Percentiles rank a stretch among this genome's conserved stretches.
Evolutionary conservation across 1,140 invertebrate species (phyloP).

Genomic region (Patella vulgata): DNA sequence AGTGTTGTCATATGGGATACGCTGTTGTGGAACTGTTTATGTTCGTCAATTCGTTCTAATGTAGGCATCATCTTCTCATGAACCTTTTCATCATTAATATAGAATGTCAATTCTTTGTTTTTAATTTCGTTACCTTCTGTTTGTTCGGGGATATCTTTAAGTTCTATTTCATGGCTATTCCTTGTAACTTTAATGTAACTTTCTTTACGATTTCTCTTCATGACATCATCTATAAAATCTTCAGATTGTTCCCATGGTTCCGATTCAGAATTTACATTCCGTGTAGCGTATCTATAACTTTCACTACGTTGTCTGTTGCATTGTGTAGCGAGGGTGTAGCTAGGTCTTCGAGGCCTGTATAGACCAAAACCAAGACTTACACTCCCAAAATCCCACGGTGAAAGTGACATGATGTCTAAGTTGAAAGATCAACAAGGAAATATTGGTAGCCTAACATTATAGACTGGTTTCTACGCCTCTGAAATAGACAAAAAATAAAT

Average conservation of each 20-base stretch:
- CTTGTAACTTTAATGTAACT: slow-evolving; percentile 55
- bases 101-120: no score
- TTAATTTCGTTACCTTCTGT: not conserved
- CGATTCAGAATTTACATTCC: slow-evolving; percentile 22
- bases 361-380: slow-evolving; percentile 61
- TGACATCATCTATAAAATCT: slow-evolving; percentile 60
- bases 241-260: slow-evolving; percentile 19
- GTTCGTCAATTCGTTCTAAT: not conserved
- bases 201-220: slow-evolving; percentile 54
- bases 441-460: no score
- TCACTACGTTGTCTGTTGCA: slow-evolving; percentile 54
- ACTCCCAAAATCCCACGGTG: slow-evolving; percentile 58
- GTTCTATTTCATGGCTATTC: slow-evolving; percentile 24
- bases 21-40: not conserved
- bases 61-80: not conserved
- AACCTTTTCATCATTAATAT: no score
- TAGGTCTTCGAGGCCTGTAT: slow-evolving; percentile 60
- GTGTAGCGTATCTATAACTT: slow-evolving; percentile 60
- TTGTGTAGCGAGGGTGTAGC: slow-evolving; percentile 63
- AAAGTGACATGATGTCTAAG: slow-evolving; percentile 30
- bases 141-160: slow-evolving; percentile 18
- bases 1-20: slow-evolving; percentile 6
- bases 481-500: no score
- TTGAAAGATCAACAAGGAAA: not conserved
- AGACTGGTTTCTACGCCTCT: no score